Base-by-base conservation (phyloP, 1,140 invertebrate species). In the Sycophila sp. region DNA sequence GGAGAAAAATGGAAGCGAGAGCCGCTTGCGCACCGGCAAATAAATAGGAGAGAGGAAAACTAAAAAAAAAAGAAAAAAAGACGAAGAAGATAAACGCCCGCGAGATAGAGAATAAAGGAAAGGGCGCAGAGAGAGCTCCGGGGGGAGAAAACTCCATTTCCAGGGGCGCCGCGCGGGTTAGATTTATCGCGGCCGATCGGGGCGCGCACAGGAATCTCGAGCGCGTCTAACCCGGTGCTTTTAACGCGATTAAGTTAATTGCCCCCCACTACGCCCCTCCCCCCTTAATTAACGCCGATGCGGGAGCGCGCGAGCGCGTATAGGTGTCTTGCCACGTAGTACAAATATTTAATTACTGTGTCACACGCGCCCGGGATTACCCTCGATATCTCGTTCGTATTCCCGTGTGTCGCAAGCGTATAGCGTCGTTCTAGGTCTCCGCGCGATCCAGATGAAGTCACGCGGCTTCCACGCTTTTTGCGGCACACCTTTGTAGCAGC, bases 231-330 rank as follows among this genome's bases (percentile, higher is more conserved):
- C 53, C n/a, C 53, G 60, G 45, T 24, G 58, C 59, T 63, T 70
- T 63, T 74, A 76, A 78, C 51, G 68, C 71, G 76, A 79, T 81
- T 79, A 81, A 75, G 72, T 80, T 78, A 80, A 81, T 81, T 79
- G 75, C 69, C 71, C n/a, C n/a, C n/a, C n/a, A n/a, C n/a, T n/a
- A n/a, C n/a, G n/a, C n/a, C n/a, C n/a, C n/a, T n/a, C n/a, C n/a
- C n/a, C 67, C 73, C 75, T 79, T 81, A 82, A 81, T 80, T 82
- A 81, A 79, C 73, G 66, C n/a, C n/a, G n/a, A n/a, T n/a, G n/a
- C 70, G 74, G 74, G 70, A 72, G 70, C 73, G 72, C 72, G 60
- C 67, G n/a, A n/a, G 70, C 70, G 47, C 58, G 59, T 68, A 55
- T 71, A 51, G 65, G 74, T 71, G 74, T 73, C 75, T 73, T 65